A percentile compares a stretch with the other conserved stretches of the same genome.
Evolutionary conservation across 2,888 invertebrate genomes (phyloP).

Genomic region (Trissonchulus sp.): DNA sequence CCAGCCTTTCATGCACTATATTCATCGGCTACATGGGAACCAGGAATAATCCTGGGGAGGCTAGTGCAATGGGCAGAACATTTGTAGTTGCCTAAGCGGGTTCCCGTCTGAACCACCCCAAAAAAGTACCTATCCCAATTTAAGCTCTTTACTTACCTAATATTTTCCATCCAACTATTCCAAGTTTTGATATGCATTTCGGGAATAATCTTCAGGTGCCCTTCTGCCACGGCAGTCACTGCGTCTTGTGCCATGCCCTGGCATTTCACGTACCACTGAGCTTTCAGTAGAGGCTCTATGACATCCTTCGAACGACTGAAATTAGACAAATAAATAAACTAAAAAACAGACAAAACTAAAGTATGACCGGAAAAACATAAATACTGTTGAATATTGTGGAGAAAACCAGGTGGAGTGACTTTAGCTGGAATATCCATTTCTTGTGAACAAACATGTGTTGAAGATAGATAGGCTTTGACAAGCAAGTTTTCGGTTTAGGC

Average conservation of each 20-base stretch:
- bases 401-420: neutral
- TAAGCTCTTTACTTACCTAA: slow-evolving; percentile 62
- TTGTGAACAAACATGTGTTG: no score
- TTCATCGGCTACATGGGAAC: no score
- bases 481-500: no score
- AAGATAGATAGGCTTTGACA: no score
- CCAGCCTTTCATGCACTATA: no score
- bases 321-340: slow-evolving; percentile 14
- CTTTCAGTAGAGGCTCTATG: slow-evolving; percentile 87
- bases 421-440: no score
- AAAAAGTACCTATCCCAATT: no score
- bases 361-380: slow-evolving; percentile 10
- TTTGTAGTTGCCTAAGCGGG: no score
- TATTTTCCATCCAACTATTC: slow-evolving; percentile 92
- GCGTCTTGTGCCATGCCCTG: slow-evolving; percentile 82
- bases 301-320: slow-evolving; percentile 91
- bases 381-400: slow-evolving; percentile 15
- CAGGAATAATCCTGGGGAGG: no score
- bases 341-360: neutral
- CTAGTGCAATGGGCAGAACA: no score
- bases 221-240: slow-evolving; percentile 62
- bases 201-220: slow-evolving; percentile 80
- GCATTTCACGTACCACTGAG: slow-evolving; percentile 87
- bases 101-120: no score
- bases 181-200: slow-evolving; percentile 84